phyloP scores from a whole-genome alignment of 2,113 vertebrate genomes.

The Tor tambroides region DNA sequence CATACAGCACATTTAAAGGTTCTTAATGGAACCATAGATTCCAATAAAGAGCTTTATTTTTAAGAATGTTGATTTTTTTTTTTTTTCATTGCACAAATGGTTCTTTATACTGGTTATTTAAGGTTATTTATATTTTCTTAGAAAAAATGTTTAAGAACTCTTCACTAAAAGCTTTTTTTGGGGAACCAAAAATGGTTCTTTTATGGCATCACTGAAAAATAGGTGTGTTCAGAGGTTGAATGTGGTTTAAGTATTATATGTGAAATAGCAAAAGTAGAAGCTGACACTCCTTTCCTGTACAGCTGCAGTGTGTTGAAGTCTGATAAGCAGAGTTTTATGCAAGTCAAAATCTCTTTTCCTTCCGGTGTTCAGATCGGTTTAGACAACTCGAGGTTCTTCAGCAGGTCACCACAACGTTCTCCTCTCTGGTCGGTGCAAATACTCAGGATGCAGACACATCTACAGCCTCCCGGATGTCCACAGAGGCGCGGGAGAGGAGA shows the following conservation, averaged over 20 bases:
- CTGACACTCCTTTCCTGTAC: constrained; percentile 37
- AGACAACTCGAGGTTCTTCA: constrained; percentile 76
- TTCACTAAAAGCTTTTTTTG: too few species aligned
- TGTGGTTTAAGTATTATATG: neutral
- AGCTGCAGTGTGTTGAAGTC: constrained; percentile 1
- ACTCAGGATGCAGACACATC: neutral
- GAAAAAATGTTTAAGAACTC: too few species aligned
- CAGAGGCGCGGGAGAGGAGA: constrained; percentile 66
- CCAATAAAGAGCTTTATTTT: too few species aligned
- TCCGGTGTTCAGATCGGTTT: constrained; percentile 68
- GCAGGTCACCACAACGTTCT: constrained; percentile 75
- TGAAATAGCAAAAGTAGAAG: neutral
- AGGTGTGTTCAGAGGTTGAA: neutral
- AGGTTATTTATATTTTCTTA: too few species aligned
- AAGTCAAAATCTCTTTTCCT: neutral
- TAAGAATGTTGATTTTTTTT: too few species aligned
- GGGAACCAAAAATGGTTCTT: too few species aligned
- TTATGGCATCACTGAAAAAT: too few species aligned
- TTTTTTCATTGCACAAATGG: too few species aligned
- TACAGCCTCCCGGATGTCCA: constrained; percentile 24
- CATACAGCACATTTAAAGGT: too few species aligned
- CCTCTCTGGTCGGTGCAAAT: constrained; percentile 60
- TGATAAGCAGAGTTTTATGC: neutral
- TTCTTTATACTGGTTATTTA: too few species aligned
- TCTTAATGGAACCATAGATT: too few species aligned